Evolutionary conservation across 2,113 vertebrate genomes (phyloP).

Genomic region (Lipotes vexillifer): DNA sequence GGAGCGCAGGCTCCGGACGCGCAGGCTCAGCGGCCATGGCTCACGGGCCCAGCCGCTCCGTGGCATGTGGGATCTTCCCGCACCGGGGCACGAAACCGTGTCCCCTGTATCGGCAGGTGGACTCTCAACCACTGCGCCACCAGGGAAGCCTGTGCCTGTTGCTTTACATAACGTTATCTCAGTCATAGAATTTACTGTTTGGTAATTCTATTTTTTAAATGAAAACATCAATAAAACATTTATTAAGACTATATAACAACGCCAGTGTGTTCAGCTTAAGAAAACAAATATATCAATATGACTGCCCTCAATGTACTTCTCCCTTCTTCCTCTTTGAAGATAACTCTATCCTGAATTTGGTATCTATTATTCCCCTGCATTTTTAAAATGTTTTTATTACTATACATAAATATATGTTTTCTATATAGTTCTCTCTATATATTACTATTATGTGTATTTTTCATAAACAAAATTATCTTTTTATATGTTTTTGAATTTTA

Average conservation of each 20-base stretch:
- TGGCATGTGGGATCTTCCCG: too few species aligned
- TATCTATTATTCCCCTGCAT: background rate
- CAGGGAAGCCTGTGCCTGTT: background rate
- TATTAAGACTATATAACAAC: background rate
- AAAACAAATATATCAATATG: background rate
- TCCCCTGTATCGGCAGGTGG: too few species aligned
- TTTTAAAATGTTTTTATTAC: background rate
- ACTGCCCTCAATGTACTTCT: background rate
- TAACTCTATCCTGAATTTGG: background rate
- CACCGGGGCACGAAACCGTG: too few species aligned
- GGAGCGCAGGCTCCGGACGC: too few species aligned
- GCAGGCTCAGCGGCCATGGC: too few species aligned
- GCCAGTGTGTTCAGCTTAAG: background rate
- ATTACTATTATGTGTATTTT: background rate
- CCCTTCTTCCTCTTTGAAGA: background rate
- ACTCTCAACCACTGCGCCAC: too few species aligned
- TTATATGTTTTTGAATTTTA: background rate
- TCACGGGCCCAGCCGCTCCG: too few species aligned
- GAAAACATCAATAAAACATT: background rate
- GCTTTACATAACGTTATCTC: background rate
- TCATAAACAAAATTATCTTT: background rate
- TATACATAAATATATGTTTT: background rate
- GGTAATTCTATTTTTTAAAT: background rate
- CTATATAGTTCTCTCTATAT: background rate
- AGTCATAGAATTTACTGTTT: background rate